These are phyloP conservation scores for Antechinus stuartii DNA, from an alignment of 2,113 vertebrate species.

Conservation along the genomic window DNA sequence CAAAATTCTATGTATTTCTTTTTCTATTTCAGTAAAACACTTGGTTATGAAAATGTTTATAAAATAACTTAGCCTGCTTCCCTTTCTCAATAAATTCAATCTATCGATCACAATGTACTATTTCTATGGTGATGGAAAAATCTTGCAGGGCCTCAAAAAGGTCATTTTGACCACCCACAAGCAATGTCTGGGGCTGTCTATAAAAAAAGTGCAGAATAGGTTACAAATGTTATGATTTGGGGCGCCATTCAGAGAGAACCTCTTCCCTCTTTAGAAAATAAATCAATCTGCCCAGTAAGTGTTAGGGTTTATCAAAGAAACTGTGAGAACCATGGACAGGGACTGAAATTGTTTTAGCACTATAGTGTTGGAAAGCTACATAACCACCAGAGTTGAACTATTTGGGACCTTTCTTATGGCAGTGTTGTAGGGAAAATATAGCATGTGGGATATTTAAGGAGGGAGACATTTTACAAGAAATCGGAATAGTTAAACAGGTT, in stretches of 20 bases:
- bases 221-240: neutral
- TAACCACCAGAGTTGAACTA: neutral
- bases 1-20: constrained; percentile 17
- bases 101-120: constrained; percentile 15
- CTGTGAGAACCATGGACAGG: neutral
- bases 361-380: neutral
- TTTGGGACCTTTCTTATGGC: neutral
- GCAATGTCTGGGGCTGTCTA: neutral
- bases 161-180: neutral
- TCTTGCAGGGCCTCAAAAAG: neutral
- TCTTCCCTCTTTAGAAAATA: neutral
- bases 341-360: neutral
- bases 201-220: neutral
- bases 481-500: neutral
- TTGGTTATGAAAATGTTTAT: constrained; percentile 33
- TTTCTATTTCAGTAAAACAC: constrained; percentile 38
- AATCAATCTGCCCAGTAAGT: neutral
- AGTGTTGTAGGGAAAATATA: neutral
- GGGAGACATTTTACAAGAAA: neutral
- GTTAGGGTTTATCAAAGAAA: neutral
- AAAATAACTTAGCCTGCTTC: constrained; percentile 38
- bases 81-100: constrained; percentile 37
- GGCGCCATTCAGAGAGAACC: neutral
- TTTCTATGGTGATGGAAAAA: constrained; percentile 33
- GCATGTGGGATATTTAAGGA: neutral